Base-by-base conservation (phyloP, 2,797 vertebrate species). In the Halcyon smyrnensis region DNA sequence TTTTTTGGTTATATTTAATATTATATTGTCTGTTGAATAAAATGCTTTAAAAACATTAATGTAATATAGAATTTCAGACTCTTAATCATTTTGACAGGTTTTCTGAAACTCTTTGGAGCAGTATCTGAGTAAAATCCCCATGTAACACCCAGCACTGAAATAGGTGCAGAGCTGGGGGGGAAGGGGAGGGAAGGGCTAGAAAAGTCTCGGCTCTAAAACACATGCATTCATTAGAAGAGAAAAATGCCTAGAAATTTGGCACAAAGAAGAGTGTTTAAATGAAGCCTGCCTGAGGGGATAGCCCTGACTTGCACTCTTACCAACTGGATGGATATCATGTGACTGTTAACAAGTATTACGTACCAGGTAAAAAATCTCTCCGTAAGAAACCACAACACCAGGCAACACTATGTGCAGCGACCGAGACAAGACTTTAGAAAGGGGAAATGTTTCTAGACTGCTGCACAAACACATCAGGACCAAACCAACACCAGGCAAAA, bases 61-160 rank as follows among this genome's bases (percentile, higher is more conserved):
- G 90, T 74, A 92, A 93, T 94, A 95, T 95, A 96, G 93, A 80
- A 89, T 97, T 97, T 96, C 96, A 95, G 93, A 96, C 93, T 92
- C 95, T 96, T 95, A 90, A 96, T 96, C 93, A 97, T 96, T 97
- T 89, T 97, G 94, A 96, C 95, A 97, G 96, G 60, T 93, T 92
- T 95, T 92, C 88, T 95, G 84, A 95, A 96, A 95, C 67, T 94
- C 85, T 90, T 97, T 86, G 68, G 77, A 95, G 81, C 70, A 93
- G 32, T 28, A 13, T 82, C 69, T 46, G 86, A 94, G 94, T 39
- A 39, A 87, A 65, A 59, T 59, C 84, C 83, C 64, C 9, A 1
- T 12, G 70, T 84, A 71, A 84, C 4, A 43, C 54, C 18, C 45
- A 12, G 93, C 69, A 13, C 70, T 34, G 64, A 39, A 92, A 53